Evolutionary conservation across 2,888 invertebrate species (phyloP).

Genomic region (Drosophila ezoana): DNA sequence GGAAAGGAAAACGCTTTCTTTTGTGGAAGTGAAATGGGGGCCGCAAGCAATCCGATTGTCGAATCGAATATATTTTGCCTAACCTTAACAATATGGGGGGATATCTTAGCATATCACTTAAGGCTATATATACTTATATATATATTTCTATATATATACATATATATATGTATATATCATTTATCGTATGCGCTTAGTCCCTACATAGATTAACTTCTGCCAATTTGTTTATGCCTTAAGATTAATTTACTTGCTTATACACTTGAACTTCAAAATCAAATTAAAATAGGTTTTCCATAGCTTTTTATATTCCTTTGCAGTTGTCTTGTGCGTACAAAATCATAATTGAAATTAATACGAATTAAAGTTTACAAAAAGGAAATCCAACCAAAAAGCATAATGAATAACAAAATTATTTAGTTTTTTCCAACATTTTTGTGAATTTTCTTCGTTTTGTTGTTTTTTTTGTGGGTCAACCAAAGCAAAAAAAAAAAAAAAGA

Average conservation of each 20-base stretch:
- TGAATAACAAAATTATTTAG: conserved; percentile 56
- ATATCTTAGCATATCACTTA: conserved; percentile 31
- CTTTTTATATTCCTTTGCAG: conserved; percentile 3
- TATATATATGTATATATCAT: conserved; percentile 28
- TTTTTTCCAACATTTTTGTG: conserved; percentile 11
- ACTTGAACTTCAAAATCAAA: conserved; percentile 34
- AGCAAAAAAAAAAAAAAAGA: background rate
- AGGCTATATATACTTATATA: conserved; percentile 36
- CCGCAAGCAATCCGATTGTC: background rate
- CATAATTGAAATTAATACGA: conserved; percentile 22
- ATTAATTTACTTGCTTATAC: conserved; percentile 54
- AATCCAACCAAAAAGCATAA: conserved; percentile 5
- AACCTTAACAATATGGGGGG: conserved; percentile 5
- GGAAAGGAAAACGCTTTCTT: conserved; percentile 14
- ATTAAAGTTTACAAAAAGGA: conserved; percentile 11
- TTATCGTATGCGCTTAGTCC: conserved; percentile 56
- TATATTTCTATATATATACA: conserved; percentile 14
- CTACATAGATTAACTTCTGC: conserved; percentile 58
- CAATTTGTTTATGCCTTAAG: conserved; percentile 59
- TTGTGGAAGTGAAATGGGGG: conserved; percentile 48
- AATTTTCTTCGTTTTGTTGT: conserved; percentile 4
- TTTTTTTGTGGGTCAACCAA: conserved; percentile 37
- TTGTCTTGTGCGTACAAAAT: conserved; percentile 65
- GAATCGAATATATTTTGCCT: conserved; percentile 13
- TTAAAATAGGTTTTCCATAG: conserved; percentile 14